A percentile compares a stretch with the other conserved stretches of the same genome.
Conservation (phyloP, 2,888 invertebrate genomes). For the Folsomia manolachei region DNA sequence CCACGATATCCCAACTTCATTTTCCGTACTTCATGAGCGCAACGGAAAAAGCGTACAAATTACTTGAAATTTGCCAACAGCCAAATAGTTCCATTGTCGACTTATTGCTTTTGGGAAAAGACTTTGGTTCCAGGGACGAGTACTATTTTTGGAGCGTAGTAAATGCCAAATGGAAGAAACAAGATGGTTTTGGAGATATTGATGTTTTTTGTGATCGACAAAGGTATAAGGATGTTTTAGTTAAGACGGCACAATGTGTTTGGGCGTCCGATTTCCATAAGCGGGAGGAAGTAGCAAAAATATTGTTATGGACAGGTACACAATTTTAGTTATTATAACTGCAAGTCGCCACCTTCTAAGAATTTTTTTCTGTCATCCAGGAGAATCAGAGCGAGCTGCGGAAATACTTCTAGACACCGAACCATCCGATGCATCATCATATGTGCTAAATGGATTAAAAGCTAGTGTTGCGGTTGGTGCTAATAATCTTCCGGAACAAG, state of each 20-base stretch:
- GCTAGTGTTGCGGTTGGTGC: constrained; percentile 46
- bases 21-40: constrained; percentile 36
- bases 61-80: constrained; percentile 24
- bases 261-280: constrained; percentile 44
- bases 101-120: constrained; percentile 22
- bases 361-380: constrained; percentile 24
- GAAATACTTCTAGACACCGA: constrained; percentile 49
- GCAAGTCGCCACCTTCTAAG: no score
- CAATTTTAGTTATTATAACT: no score
- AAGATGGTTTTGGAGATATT: constrained; percentile 13
- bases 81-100: constrained; percentile 20
- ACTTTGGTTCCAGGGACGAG: constrained; percentile 40
- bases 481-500: constrained; percentile 44
- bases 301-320: constrained; percentile 44
- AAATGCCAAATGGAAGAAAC: constrained; percentile 20
- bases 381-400: constrained; percentile 47
- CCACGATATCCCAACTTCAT: constrained; percentile 16
- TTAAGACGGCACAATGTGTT: constrained; percentile 47
- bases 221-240: constrained; percentile 41
- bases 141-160: constrained; percentile 42
- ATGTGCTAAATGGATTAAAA: constrained; percentile 48
- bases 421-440: constrained; percentile 41
- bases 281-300: constrained; percentile 45
- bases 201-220: constrained; percentile 24
- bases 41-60: constrained; percentile 27